Evolutionary conservation across 2,113 vertebrate genomes (phyloP), one percentile per base, ranked within the genome.

Genomic region (Genyomyrus donnyi): DNA sequence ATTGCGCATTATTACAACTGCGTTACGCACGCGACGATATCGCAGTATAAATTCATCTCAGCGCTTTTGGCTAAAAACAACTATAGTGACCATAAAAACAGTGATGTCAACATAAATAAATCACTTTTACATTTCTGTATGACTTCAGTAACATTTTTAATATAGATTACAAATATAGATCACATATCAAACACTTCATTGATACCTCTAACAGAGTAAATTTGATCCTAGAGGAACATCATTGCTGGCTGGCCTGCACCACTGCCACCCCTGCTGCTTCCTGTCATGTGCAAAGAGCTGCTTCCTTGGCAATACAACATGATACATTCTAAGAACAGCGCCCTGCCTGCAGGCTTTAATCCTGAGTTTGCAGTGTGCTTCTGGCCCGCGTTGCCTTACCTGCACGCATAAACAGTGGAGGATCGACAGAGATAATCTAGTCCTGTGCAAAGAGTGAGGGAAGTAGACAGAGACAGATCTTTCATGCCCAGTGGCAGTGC

Each of bases 291-390:
- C 45, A 46, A 77, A 70, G 42, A 88, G 88, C n/a, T 88, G 88
- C 53, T 49, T 88, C 39, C 88, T 88, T 88, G 62, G 88, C 88
- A 74, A 74, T 35, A 45, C 45, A 48, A 4, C 45, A n/a, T n/a
- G 31, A 88, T 46, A 80, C 87, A 49, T 88, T 58, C 45, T 13
- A 49, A 11, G n/a, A 58, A 27, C 39, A 74, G 42, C 46, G 6
- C 66, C 46, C 21, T 48, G 24, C 45, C 48, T 50, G 42, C 42
- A 50, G 88, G 45, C 88, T 42, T 15, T 27, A 88, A 31, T 87
- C 89, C 89, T 90, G 89, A 90, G 84, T 86, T 48, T 31, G 10
- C 89, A 42, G 19, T 49, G 53, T 35, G 42, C 50, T 87, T 52
- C 46, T 24, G 53, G 83, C 35, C 31, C 24, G 1, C 39, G 3